Percentiles rank a stretch among this genome's conserved stretches.
These are phyloP conservation scores for Lamellibrachia satsuma DNA, from an alignment of 2,888 invertebrate genomes.

Conservation along the genomic window DNA sequence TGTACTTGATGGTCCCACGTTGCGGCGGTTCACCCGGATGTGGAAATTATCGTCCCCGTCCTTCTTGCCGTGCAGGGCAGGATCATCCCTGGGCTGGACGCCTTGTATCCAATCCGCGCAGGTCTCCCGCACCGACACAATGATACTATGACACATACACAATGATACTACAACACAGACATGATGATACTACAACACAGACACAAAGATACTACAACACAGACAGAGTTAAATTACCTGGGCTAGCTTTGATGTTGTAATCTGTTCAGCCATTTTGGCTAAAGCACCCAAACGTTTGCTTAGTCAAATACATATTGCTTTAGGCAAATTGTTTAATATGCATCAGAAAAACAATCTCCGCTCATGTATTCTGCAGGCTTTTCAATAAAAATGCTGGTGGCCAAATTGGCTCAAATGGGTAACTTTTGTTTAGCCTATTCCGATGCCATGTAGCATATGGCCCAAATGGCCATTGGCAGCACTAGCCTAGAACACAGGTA, in stretches of 20 bases:
- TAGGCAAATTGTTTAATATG: no score
- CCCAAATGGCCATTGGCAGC: no score
- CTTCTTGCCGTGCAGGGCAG: conserved; percentile 90
- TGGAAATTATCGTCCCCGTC: conserved; percentile 83
- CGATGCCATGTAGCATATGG: no score
- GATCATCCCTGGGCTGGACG: conserved; percentile 90
- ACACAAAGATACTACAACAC: not conserved
- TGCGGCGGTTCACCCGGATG: conserved; percentile 88
- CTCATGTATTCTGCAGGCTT: no score
- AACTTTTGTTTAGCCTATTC: no score
- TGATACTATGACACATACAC: conserved; percentile 75
- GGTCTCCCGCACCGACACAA: conserved; percentile 95
- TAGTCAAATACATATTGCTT: no score
- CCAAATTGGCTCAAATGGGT: no score
- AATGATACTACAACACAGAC: not conserved
- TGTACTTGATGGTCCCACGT: conserved; percentile 79
- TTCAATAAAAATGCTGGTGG: no score
- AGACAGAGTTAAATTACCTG: not conserved
- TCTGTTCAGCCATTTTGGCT: no score
- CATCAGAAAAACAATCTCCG: no score
- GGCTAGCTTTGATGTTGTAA: no score
- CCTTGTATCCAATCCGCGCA: conserved; percentile 96
- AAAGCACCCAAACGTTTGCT: no score
- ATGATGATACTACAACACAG: not conserved
- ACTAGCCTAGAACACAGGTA: not conserved